Conservation (phyloP, 2,888 invertebrate genomes). For the Idaea straminata region DNA sequence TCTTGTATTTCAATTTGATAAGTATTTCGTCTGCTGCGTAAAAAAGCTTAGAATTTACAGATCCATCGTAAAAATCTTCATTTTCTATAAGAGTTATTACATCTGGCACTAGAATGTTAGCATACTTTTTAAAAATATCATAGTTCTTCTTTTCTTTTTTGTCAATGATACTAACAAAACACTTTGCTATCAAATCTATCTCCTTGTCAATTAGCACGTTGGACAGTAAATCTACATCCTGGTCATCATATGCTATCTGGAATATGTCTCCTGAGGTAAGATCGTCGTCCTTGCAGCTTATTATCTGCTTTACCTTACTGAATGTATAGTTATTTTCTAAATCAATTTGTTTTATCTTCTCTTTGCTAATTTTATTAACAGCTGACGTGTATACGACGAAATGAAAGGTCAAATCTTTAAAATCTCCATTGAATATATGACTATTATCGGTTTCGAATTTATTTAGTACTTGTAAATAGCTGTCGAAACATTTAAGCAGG, state of each 20-base stretch:
- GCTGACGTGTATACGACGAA: neutral
- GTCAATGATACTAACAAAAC: neutral
- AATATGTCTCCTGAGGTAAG: neutral
- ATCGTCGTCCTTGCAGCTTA: neutral
- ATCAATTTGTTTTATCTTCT: neutral
- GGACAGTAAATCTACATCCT: neutral
- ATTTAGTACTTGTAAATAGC: neutral
- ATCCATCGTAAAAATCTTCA: neutral
- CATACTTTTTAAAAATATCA: neutral
- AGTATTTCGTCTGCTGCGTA: neutral
- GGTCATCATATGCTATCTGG: neutral
- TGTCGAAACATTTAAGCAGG: constrained; percentile 1
- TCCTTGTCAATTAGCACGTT: neutral
- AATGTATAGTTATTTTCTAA: neutral
- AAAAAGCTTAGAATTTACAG: neutral
- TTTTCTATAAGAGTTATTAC: neutral
- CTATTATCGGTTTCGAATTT: neutral
- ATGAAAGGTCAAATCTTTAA: neutral
- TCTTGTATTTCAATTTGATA: neutral
- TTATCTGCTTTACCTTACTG: neutral
- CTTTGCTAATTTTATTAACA: neutral
- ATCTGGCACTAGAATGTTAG: neutral
- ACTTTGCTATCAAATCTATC: neutral
- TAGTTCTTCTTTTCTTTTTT: neutral
- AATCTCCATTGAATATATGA: neutral